Evolutionary conservation across 2,888 invertebrate species (phyloP).

Genomic region (Volucella inanis): DNA sequence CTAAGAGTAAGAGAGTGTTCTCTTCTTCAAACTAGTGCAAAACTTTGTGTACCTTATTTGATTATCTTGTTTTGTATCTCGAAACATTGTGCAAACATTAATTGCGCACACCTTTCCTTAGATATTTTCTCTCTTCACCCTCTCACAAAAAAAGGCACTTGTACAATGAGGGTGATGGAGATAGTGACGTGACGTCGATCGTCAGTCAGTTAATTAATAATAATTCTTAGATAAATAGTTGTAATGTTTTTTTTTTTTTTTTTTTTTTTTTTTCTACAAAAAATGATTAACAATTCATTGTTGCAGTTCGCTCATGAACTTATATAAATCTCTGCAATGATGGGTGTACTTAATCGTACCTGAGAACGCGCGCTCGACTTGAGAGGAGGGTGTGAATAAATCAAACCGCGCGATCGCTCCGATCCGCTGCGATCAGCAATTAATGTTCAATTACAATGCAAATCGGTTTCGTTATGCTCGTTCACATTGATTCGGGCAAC

Average conservation of each 20-base stretch:
- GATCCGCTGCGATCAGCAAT: constrained; percentile 39
- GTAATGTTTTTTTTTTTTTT: too few species aligned
- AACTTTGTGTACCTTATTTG: neutral
- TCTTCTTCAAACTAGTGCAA: constrained; percentile 10
- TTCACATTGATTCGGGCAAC: constrained; percentile 40
- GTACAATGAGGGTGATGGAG: neutral
- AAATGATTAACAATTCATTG: constrained; percentile 34
- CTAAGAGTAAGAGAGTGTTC: constrained; percentile 7
- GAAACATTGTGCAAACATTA: constrained; percentile 8
- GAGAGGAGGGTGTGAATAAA: constrained; percentile 54
- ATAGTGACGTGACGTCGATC: constrained; percentile 31
- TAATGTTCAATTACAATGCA: constrained; percentile 73
- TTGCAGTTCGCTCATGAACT: constrained; percentile 46
- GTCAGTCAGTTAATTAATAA: constrained; percentile 18
- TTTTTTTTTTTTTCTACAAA: neutral
- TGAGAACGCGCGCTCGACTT: neutral
- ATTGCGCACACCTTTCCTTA: constrained; percentile 34
- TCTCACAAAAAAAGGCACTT: neutral
- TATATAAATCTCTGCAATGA: constrained; percentile 40
- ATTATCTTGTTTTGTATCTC: neutral
- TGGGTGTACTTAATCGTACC: neutral
- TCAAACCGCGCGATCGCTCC: constrained; percentile 48
- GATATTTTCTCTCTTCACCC: neutral
- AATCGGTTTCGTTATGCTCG: constrained; percentile 63
- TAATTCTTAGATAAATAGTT: constrained; percentile 1